A percentile compares a stretch with the other conserved stretches of the same genome.
phyloP scores from a whole-genome alignment of 2,888 invertebrate genomes.

The Calephelis perditalis region DNA sequence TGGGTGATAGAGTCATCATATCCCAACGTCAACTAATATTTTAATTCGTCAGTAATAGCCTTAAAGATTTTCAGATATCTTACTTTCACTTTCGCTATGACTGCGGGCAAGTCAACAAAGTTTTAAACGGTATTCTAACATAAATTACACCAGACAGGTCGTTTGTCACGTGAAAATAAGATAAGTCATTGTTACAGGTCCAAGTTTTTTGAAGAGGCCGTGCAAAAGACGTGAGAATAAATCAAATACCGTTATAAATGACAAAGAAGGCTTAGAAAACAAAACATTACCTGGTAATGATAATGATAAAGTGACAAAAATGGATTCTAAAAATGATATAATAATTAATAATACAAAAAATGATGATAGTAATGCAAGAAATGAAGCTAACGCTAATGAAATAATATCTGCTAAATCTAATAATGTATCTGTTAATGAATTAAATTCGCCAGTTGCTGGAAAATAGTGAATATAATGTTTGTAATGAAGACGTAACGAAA shows the following conservation, averaged over 20 bases:
- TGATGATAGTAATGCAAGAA: constrained; percentile 5
- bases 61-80: background rate
- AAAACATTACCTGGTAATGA: background rate
- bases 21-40: too few relatives aligned
- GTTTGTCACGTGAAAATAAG: constrained; percentile 1
- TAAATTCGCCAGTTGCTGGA: background rate
- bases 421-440: background rate
- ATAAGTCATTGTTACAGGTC: constrained; percentile 2
- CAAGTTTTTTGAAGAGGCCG: constrained; percentile 4
- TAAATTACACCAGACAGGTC: constrained; percentile 3
- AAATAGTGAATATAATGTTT: background rate
- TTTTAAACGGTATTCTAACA: background rate
- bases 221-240: background rate
- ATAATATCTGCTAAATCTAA: background rate
- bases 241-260: background rate
- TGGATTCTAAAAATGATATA: background rate
- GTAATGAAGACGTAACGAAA: too few relatives aligned
- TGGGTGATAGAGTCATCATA: too few relatives aligned
- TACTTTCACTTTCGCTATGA: background rate
- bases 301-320: background rate
- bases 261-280: background rate
- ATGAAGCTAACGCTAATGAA: constrained; percentile 9
- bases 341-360: constrained; percentile 7
- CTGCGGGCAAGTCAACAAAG: background rate
- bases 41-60: background rate